Base-by-base conservation (phyloP, 2,888 invertebrate species). In the Heteromyza rotundicornis region DNA sequence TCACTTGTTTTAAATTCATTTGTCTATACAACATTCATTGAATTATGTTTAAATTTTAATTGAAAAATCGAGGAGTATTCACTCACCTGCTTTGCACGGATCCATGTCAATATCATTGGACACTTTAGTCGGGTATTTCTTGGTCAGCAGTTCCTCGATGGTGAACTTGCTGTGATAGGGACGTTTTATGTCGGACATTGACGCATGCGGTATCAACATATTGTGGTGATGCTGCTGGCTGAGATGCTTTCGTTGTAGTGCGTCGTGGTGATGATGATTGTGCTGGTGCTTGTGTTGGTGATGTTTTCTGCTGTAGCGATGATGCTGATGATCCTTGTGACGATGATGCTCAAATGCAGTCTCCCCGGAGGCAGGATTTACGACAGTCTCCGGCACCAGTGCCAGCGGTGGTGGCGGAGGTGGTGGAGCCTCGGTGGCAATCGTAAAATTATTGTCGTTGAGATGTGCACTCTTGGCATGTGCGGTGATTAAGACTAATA, bases 31-130 rank as follows among this genome's bases (percentile, higher is more conserved):
- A n/a, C n/a, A n/a, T n/a, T n/a, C n/a, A n/a, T n/a, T n/a, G n/a
- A n/a, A n/a, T n/a, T 27, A 27, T 27, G 27, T 27, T 27, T 27
- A 10, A 27, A 5, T 27, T 27, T 27, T 27, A 10, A 27, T 10
- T n/a, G n/a, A n/a, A n/a, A n/a, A n/a, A n/a, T 44, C 36, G 27
- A n/a, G n/a, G n/a, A n/a, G n/a, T n/a, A n/a, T n/a, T n/a, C 66
- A 84, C 89, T 89, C 84, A 94, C 94, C 91, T 80, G 93, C 91
- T 87, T 94, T 94, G 84, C 94, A 94, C 60, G 94, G 90, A 84
- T 94, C 94, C 86, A 92, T 85, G 79, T 94, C 91, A 68, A 91
- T 83, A 80, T 94, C 94, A 66, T 87, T 86, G 50, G 91, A 92
- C 63, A 89, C 87, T 77, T 89, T 89, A 64, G 85, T 85, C 51